These are phyloP conservation scores for Liasis olivaceus DNA, from an alignment of 2,797 vertebrate genomes.

Conservation along the genomic window DNA sequence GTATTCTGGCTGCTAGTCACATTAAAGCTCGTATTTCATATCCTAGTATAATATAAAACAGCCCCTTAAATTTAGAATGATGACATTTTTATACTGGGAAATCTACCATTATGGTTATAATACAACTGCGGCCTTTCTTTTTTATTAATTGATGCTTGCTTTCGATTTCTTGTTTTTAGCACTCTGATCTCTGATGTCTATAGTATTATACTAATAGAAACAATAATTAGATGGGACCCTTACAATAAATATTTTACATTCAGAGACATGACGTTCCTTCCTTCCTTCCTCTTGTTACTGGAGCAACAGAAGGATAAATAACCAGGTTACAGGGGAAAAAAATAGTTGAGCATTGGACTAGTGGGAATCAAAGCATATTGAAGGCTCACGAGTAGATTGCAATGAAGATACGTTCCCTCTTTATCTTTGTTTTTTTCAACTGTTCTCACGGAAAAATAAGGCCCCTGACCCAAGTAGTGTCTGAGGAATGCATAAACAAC, in stretches of 20 bases:
- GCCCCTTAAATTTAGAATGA: neutral
- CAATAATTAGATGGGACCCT: neutral
- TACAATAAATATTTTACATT: neutral
- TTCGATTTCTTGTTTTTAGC: neutral
- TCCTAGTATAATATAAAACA: neutral
- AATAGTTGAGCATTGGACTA: neutral
- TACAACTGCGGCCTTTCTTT: neutral
- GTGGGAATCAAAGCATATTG: neutral
- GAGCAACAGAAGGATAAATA: neutral
- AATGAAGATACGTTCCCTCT: neutral
- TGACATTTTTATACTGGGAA: neutral
- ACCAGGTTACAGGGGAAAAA: neutral
- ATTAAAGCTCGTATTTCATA: neutral
- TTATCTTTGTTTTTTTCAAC: neutral
- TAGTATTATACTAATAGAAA: neutral
- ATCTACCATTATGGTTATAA: neutral
- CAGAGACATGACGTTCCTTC: neutral
- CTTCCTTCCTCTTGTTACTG: neutral
- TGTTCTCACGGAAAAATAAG: neutral
- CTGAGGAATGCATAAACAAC: neutral
- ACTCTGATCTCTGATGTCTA: neutral
- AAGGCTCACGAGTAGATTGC: neutral
- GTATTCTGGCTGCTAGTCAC: conserved; percentile 34
- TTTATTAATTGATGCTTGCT: neutral
- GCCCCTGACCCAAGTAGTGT: neutral